Evolutionary conservation across 2,797 vertebrate genomes (phyloP).

Genomic region (Cossypha niveicapilla): DNA sequence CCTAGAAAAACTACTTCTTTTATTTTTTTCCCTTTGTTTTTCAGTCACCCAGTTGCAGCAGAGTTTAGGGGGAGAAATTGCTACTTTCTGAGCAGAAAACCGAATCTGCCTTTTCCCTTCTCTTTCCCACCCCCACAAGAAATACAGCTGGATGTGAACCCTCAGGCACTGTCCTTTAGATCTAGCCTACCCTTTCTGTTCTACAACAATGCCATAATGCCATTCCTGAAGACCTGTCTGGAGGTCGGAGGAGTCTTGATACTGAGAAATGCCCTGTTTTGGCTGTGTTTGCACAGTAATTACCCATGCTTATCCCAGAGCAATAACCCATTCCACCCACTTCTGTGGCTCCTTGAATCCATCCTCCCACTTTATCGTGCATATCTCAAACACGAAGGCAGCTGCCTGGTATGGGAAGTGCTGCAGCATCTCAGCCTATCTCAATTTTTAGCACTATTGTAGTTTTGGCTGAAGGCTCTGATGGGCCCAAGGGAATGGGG

Average conservation of each 20-base stretch:
- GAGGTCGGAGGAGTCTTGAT: accelerated
- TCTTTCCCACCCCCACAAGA: not conserved
- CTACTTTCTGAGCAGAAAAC: not conserved
- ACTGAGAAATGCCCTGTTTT: not conserved
- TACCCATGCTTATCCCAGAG: conserved; percentile 7
- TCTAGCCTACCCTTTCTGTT: not conserved
- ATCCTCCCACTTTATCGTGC: not conserved
- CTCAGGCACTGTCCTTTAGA: not conserved
- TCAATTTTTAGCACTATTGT: not conserved
- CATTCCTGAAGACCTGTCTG: not conserved
- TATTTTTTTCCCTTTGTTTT: not conserved
- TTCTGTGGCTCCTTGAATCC: not conserved
- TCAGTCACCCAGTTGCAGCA: not conserved
- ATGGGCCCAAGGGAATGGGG: not conserved
- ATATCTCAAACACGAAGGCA: not conserved
- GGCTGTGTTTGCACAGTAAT: conserved; percentile 17
- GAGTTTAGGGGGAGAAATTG: not conserved
- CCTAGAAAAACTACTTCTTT: not conserved
- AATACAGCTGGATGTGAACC: not conserved
- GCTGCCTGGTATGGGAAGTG: not conserved
- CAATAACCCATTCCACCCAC: conserved; percentile 29
- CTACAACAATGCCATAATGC: accelerated
- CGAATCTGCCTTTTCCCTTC: not conserved
- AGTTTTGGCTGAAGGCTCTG: not conserved
- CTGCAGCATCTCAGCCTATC: not conserved